A percentile compares a stretch with the other conserved stretches of the same genome.
Evolutionary conservation across 2,888 invertebrate species (phyloP).

Genomic region (Melanostoma mellinum): DNA sequence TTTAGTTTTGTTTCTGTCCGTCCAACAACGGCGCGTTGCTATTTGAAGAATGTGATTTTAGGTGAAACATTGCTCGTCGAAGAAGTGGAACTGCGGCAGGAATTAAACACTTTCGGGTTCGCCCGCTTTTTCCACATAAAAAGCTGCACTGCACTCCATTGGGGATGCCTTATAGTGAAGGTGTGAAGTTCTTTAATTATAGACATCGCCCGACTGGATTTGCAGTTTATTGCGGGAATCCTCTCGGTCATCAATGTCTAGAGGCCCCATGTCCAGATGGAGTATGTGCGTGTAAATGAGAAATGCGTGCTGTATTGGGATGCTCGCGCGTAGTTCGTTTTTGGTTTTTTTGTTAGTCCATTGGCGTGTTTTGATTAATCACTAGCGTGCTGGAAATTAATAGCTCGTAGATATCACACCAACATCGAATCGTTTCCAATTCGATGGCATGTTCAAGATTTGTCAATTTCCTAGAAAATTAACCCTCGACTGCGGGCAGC

Average conservation of each 20-base stretch:
- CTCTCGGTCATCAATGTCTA: slow-evolving; percentile 45
- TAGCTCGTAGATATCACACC: slow-evolving; percentile 42
- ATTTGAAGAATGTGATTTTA: slow-evolving; percentile 71
- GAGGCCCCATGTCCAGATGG: slow-evolving; percentile 40
- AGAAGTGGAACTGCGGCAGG: slow-evolving; percentile 69
- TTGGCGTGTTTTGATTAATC: slow-evolving; percentile 62
- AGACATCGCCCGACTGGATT: slow-evolving; percentile 63
- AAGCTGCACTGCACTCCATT: slow-evolving; percentile 48
- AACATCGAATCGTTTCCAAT: slow-evolving; percentile 29
- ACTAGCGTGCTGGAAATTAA: slow-evolving; percentile 52
- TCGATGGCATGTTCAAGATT: slow-evolving; percentile 29
- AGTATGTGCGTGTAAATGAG: slow-evolving; percentile 44
- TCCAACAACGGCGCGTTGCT: slow-evolving; percentile 45
- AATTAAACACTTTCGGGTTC: slow-evolving; percentile 72
- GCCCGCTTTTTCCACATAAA: slow-evolving; percentile 51
- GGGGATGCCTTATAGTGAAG: slow-evolving; percentile 73
- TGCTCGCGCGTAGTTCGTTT: not conserved
- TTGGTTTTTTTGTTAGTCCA: slow-evolving; percentile 17
- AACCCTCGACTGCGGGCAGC: too few relatives aligned
- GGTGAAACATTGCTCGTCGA: slow-evolving; percentile 61
- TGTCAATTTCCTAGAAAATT: slow-evolving; percentile 43
- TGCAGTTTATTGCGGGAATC: slow-evolving; percentile 34
- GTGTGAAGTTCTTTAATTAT: slow-evolving; percentile 81
- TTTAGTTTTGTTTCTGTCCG: slow-evolving; percentile 36
- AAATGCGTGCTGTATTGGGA: slow-evolving; percentile 57